These are phyloP conservation scores for Aphidoletes aphidimyza DNA, from an alignment of 2,888 invertebrate species.

Conservation along the genomic window DNA sequence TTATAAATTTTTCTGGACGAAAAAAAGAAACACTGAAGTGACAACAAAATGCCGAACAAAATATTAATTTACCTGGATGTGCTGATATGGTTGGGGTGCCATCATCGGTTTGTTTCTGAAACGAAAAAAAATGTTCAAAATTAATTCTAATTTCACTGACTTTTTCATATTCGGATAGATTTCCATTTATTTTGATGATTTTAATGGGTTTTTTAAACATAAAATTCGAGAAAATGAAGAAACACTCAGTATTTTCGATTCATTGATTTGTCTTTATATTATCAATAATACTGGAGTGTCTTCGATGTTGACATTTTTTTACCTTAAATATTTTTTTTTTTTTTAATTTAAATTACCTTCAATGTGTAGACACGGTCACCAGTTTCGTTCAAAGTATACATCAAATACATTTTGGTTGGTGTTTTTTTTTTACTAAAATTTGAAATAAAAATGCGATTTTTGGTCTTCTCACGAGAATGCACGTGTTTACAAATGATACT, in stretches of 20 bases:
- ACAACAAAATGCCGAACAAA: too few species aligned
- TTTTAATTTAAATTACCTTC: slow-evolving; percentile 70
- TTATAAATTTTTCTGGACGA: too few species aligned
- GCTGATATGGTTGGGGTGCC: slow-evolving; percentile 88
- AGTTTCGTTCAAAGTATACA: slow-evolving; percentile 80
- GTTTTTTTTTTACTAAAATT: neutral
- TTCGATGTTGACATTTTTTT: too few species aligned
- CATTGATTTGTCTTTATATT: neutral
- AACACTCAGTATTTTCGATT: too few species aligned
- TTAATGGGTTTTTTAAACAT: too few species aligned
- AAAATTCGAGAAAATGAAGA: too few species aligned
- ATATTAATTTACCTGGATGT: slow-evolving; percentile 73
- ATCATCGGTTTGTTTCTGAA: slow-evolving; percentile 80
- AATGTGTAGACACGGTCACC: slow-evolving; percentile 88
- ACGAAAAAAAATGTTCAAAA: slow-evolving; percentile 59
- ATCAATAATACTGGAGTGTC: too few species aligned
- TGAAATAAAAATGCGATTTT: neutral
- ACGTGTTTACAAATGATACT: slow-evolving; percentile 52
- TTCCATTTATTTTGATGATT: too few species aligned
- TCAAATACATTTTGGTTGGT: slow-evolving; percentile 74
- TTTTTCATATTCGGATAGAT: too few species aligned
- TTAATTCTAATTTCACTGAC: neutral
- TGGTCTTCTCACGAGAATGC: neutral
- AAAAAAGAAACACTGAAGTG: too few species aligned
- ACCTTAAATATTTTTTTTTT: neutral